Percentiles rank a stretch among this genome's conserved stretches.
phyloP scores from a whole-genome alignment of 2,113 vertebrate genomes.

The Ammodytes dubius region DNA sequence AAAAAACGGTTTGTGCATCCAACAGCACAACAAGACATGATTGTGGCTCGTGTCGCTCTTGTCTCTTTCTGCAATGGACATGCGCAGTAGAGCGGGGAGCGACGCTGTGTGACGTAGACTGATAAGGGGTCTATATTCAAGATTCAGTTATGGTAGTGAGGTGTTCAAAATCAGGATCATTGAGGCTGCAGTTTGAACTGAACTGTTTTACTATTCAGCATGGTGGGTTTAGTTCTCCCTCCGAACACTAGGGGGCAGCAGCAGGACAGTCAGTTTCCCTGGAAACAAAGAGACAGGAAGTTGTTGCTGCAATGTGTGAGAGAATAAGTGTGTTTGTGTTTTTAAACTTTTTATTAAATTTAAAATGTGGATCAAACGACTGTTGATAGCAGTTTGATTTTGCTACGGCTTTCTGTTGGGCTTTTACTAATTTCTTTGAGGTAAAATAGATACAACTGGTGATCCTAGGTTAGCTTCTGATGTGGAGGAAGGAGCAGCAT shows the following conservation, averaged over 20 bases:
- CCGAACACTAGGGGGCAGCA: constrained; percentile 4
- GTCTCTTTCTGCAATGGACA: too few relatives aligned
- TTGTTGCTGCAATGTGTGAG: not conserved
- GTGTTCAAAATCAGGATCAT: too few relatives aligned
- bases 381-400: not conserved
- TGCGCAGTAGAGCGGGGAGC: too few relatives aligned
- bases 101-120: too few relatives aligned
- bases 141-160: too few relatives aligned
- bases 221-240: not conserved
- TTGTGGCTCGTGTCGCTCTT: too few relatives aligned
- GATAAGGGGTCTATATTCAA: too few relatives aligned
- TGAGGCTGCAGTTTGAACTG: too few relatives aligned
- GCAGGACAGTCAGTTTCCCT: not conserved
- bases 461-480: not conserved
- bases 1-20: too few relatives aligned
- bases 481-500: not conserved
- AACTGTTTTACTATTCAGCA: too few relatives aligned
- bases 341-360: not conserved
- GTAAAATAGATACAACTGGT: not conserved
- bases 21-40: too few relatives aligned
- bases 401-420: not conserved
- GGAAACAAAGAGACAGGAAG: constrained; percentile 16
- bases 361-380: not conserved
- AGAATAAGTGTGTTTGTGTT: not conserved
- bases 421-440: not conserved